Percentiles rank a stretch among this genome's conserved stretches.
Conservation (phyloP, 2,113 vertebrate genomes). For the Bombycilla garrulus region DNA sequence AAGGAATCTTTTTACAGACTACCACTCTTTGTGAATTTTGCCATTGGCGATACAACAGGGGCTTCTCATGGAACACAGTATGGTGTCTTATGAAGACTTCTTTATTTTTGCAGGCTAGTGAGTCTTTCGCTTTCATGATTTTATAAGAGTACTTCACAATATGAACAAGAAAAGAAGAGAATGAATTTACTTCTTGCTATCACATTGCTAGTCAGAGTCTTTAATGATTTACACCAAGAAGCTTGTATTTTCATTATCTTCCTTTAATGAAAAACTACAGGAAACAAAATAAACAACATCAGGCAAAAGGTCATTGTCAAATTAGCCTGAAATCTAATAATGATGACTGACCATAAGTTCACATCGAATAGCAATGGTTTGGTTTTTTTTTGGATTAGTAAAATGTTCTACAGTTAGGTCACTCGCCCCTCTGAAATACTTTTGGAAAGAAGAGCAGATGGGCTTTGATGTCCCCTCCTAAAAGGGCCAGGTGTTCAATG, state of each 20-base stretch:
- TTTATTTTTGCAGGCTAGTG: not conserved
- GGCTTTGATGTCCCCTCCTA: not conserved
- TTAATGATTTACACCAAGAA: not conserved
- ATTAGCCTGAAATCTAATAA: constrained; percentile 5
- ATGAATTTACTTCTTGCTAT: not conserved
- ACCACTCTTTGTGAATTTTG: not conserved
- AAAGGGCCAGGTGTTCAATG: not conserved
- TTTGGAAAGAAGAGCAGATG: not conserved
- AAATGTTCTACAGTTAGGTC: not conserved
- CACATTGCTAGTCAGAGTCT: not conserved
- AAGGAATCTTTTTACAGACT: not conserved
- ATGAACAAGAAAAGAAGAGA: not conserved
- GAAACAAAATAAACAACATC: not conserved
- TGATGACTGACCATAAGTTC: not conserved
- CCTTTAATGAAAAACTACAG: not conserved
- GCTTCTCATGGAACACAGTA: not conserved
- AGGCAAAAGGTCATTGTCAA: constrained; percentile 12
- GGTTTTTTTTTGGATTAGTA: not conserved
- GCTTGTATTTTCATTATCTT: not conserved
- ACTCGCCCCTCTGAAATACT: not conserved
- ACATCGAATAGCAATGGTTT: not conserved
- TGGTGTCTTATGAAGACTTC: not conserved
- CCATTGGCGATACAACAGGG: not conserved
- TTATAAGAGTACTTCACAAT: not conserved
- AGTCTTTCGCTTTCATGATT: not conserved